Percentiles rank a stretch among this genome's conserved stretches.
phyloP scores from a whole-genome alignment of 92 coral and sea anemone genomes.

The Heliopora coerulea region DNA sequence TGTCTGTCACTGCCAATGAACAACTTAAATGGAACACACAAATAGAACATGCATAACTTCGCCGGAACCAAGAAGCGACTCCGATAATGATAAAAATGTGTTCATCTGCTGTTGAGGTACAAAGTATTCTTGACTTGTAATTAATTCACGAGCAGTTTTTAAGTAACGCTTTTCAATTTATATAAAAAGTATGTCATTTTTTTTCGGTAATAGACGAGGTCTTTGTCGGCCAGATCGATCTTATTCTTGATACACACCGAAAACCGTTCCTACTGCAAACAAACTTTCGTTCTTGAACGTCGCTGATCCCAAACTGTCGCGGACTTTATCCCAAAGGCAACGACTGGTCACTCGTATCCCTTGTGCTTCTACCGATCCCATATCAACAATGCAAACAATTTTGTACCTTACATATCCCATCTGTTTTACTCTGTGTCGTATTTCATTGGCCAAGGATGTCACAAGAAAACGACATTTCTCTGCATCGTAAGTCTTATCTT shows the following conservation, averaged over 20 bases:
- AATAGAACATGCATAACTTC: too few species aligned
- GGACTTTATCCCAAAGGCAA: constrained; percentile 81
- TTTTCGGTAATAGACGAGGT: too few species aligned
- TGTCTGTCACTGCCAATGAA: too few species aligned
- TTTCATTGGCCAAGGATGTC: constrained; percentile 73
- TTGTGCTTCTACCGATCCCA: constrained; percentile 79
- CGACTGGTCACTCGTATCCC: constrained; percentile 82
- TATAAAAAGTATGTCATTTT: too few species aligned
- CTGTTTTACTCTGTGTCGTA: constrained; percentile 72
- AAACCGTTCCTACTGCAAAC: constrained; percentile 84
- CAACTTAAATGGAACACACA: too few species aligned
- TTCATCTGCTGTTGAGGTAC: too few species aligned
- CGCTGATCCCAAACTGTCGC: constrained; percentile 74
- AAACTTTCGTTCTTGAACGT: constrained; percentile 67
- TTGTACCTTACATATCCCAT: constrained; percentile 85
- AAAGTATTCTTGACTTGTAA: too few species aligned
- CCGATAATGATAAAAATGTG: too few species aligned
- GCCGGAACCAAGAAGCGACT: too few species aligned
- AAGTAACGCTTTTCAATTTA: too few species aligned
- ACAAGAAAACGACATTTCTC: constrained; percentile 65
- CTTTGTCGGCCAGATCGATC: neutral
- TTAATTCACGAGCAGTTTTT: too few species aligned
- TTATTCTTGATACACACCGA: constrained; percentile 85
- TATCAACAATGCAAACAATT: constrained; percentile 79
- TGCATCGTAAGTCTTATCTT: constrained; percentile 57